Conservation (phyloP, 2,797 vertebrate species). For the Chelon labrosus region DNA sequence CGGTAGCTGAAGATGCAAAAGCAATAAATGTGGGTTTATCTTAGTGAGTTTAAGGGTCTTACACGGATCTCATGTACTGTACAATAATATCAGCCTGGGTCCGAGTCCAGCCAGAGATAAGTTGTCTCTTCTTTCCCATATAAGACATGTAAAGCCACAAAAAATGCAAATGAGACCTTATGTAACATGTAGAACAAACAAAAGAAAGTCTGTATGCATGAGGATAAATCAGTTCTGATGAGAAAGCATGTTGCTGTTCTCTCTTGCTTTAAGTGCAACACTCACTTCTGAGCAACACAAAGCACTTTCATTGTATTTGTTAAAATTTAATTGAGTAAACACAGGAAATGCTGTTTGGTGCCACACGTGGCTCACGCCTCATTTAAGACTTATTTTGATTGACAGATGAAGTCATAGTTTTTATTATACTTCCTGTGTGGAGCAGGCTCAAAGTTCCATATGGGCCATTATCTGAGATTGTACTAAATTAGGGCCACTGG, state of each 20-base stretch:
- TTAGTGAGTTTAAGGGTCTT: slow-evolving; percentile 18
- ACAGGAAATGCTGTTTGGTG: slow-evolving; percentile 28
- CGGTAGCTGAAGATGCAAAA: slow-evolving; percentile 13
- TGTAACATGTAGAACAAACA: neutral
- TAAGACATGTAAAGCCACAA: neutral
- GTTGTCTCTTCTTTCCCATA: neutral
- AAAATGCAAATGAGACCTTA: neutral
- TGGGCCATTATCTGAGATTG: slow-evolving; percentile 52
- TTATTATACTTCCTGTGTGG: slow-evolving; percentile 36
- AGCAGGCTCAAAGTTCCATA: slow-evolving; percentile 32
- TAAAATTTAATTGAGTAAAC: slow-evolving; percentile 55
- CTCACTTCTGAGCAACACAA: slow-evolving; percentile 34
- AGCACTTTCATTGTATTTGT: slow-evolving; percentile 47
- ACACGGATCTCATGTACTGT: slow-evolving; percentile 7
- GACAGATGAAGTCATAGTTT: slow-evolving; percentile 36
- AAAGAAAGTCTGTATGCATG: slow-evolving; percentile 19
- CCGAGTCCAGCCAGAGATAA: neutral
- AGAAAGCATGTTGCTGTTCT: slow-evolving; percentile 21
- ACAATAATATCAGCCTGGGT: slow-evolving; percentile 19
- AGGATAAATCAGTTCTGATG: slow-evolving; percentile 14
- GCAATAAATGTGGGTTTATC: slow-evolving; percentile 2
- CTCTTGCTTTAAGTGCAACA: slow-evolving; percentile 21
- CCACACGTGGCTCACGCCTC: slow-evolving; percentile 27
- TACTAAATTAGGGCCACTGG: slow-evolving; percentile 39
- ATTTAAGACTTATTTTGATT: slow-evolving; percentile 45